These are phyloP conservation scores for Gymnothorax javanicus DNA, from an alignment of 2,797 vertebrate species.

Conservation along the genomic window DNA sequence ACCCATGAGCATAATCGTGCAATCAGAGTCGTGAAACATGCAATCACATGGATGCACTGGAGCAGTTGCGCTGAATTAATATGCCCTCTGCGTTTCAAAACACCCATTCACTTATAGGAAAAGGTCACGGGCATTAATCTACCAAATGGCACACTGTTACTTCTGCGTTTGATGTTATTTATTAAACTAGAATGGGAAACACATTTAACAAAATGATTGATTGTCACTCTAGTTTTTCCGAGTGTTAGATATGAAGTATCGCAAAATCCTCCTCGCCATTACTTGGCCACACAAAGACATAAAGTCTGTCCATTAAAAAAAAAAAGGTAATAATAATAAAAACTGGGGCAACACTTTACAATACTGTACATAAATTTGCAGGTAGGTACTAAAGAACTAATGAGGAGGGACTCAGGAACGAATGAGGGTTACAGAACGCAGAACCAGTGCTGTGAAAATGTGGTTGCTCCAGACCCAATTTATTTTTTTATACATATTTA, in stretches of 20 bases:
- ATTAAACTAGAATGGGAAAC: neutral
- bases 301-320: neutral
- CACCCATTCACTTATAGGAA: neutral
- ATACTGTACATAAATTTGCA: no score
- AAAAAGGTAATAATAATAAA: no score
- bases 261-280: neutral
- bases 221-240: constrained; percentile 57
- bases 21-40: neutral
- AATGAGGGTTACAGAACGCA: no score
- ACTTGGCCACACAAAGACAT: neutral
- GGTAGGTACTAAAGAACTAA: no score
- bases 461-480: no score
- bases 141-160: neutral
- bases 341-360: no score
- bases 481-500: no score
- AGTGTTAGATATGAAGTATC: constrained; percentile 44
- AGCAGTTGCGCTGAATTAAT: neutral
- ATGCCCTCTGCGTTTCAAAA: neutral
- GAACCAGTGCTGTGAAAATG: no score
- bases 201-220: neutral
- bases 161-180: neutral
- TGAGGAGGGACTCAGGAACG: no score
- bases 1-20: neutral
- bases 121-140: neutral
- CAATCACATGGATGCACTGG: neutral